phyloP scores from a whole-genome alignment of 1,140 invertebrate species.

The Trichoplusia ni region DNA sequence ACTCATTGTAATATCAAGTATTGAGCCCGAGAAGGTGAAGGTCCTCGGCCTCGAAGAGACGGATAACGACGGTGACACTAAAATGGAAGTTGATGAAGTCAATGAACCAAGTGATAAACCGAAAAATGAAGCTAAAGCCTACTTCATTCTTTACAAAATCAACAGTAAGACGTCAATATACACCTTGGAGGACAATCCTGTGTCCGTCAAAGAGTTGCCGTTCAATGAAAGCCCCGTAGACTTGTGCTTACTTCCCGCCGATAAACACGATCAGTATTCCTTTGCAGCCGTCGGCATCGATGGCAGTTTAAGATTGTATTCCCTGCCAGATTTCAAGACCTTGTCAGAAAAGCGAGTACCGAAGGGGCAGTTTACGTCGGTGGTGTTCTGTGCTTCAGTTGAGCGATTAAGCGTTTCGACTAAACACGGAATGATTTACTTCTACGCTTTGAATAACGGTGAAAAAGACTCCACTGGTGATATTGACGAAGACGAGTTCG shows the following conservation, averaged over 20 bases:
- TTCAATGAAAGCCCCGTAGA: conserved; percentile 85
- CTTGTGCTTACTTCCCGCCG: conserved; percentile 84
- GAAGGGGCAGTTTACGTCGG: conserved; percentile 87
- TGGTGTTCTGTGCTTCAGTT: conserved; percentile 89
- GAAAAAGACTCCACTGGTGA: conserved; percentile 87
- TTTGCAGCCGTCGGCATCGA: conserved; percentile 84
- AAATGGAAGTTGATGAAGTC: conserved; percentile 70
- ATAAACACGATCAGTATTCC: conserved; percentile 67
- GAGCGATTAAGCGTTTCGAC: conserved; percentile 93
- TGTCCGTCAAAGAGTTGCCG: conserved; percentile 84
- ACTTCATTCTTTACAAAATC: conserved; percentile 72
- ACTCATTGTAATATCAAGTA: conserved; percentile 83
- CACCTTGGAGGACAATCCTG: conserved; percentile 82
- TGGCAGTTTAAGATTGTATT: conserved; percentile 86
- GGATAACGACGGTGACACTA: conserved; percentile 60
- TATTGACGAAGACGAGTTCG: conserved; percentile 84
- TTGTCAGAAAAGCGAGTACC: conserved; percentile 85
- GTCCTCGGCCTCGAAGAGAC: conserved; percentile 53
- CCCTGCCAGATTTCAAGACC: conserved; percentile 84
- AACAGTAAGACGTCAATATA: conserved; percentile 68
- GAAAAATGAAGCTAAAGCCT: conserved; percentile 60
- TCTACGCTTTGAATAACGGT: conserved; percentile 88
- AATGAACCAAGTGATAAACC: conserved; percentile 50
- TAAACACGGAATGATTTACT: conserved; percentile 89
- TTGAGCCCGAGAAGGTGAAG: conserved; percentile 60